These are phyloP conservation scores for Epirrhoe alternata DNA, from an alignment of 2,888 invertebrate species.

Conservation along the genomic window DNA sequence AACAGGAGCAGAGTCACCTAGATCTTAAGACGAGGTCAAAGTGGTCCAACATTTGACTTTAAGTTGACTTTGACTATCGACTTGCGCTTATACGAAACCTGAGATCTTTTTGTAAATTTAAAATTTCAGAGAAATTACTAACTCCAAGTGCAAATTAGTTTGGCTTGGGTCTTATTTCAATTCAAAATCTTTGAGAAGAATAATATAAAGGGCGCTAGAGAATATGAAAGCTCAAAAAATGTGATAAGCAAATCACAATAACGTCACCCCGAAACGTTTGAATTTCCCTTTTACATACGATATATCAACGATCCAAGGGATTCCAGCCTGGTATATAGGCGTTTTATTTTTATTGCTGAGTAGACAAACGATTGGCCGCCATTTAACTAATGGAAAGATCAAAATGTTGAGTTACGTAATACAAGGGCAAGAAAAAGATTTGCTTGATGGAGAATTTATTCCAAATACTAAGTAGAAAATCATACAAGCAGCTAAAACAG, in stretches of 20 bases:
- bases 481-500: background rate
- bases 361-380: constrained; percentile 28
- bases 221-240: constrained; percentile 1
- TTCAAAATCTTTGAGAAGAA: too few relatives aligned
- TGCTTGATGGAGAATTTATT: background rate
- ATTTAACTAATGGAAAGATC: constrained; percentile 28
- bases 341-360: constrained; percentile 28
- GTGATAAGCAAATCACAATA: constrained; percentile 1
- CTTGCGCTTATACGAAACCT: too few relatives aligned
- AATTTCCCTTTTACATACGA: constrained; percentile 19
- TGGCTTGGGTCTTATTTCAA: too few relatives aligned
- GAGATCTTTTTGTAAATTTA: too few relatives aligned
- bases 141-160: too few relatives aligned
- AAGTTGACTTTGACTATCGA: too few relatives aligned
- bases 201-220: too few relatives aligned
- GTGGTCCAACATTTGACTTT: too few relatives aligned
- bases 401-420: constrained; percentile 10
- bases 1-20: too few relatives aligned
- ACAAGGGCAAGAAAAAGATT: constrained; percentile 5
- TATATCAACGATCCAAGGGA: constrained; percentile 19
- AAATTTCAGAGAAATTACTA: too few relatives aligned
- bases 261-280: constrained; percentile 12
- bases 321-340: constrained; percentile 14
- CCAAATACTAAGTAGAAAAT: background rate
- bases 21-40: too few relatives aligned